phyloP scores from a whole-genome alignment of 2,113 vertebrate species.

The Peromyscus leucopus region DNA sequence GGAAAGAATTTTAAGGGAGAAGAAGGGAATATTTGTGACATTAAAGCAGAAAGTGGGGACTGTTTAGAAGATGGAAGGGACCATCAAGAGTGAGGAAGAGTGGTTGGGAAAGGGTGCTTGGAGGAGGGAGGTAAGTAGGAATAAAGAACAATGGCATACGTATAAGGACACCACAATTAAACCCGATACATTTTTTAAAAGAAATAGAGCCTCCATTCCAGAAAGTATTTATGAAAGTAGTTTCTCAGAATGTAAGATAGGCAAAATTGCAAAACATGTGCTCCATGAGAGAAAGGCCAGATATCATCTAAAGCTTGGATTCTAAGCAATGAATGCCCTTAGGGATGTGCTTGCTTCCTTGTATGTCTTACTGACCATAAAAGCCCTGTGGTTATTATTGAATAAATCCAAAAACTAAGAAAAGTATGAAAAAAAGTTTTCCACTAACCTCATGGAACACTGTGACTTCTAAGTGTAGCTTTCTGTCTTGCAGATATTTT shows the following conservation, averaged over 20 bases:
- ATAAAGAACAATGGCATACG: no score
- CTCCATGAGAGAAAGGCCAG: not conserved
- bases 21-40: not conserved
- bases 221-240: not conserved
- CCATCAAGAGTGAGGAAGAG: not conserved
- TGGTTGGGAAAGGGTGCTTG: not conserved
- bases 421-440: not conserved
- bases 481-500: conserved; percentile 14
- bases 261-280: not conserved
- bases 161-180: not conserved
- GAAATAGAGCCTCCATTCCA: not conserved
- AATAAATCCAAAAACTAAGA: not conserved
- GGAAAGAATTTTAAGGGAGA: not conserved
- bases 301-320: not conserved
- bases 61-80: not conserved
- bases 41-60: not conserved
- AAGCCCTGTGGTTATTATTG: not conserved
- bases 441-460: not conserved
- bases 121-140: no score
- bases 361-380: not conserved
- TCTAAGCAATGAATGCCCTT: not conserved
- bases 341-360: not conserved
- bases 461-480: not conserved
- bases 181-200: not conserved
- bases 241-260: not conserved